Conservation (phyloP, 2,888 invertebrate species). For the Cenopis cana region DNA sequence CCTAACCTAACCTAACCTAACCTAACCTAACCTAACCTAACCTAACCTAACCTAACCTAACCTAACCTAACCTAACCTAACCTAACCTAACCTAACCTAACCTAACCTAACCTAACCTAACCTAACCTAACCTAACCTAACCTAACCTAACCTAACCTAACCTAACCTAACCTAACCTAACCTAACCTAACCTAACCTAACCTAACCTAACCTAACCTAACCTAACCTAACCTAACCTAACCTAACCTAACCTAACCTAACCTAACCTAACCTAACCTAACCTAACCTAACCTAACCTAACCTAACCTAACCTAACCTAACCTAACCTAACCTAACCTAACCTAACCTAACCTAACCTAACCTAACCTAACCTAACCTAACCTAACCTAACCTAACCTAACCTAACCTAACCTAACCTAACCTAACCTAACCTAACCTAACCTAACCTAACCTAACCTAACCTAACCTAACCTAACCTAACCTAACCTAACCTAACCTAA, state of each 20-base stretch:
- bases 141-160: conserved; percentile 15
- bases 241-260: conserved; percentile 15
- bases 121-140: conserved; percentile 15
- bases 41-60: conserved; percentile 15
- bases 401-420: conserved; percentile 19
- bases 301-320: conserved; percentile 15
- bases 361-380: conserved; percentile 17
- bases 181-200: conserved; percentile 15
- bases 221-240: conserved; percentile 15
- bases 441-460: conserved; percentile 18
- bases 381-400: conserved; percentile 19
- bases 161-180: conserved; percentile 15
- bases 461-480: conserved; percentile 18
- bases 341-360: conserved; percentile 20
- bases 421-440: conserved; percentile 18
- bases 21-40: conserved; percentile 15
- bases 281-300: conserved; percentile 15
- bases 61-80: conserved; percentile 15
- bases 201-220: conserved; percentile 15
- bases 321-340: conserved; percentile 20
- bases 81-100: conserved; percentile 15
- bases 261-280: conserved; percentile 15
- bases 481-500: conserved; percentile 18
- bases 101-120: conserved; percentile 15
- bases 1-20: conserved; percentile 15